Evolutionary conservation across 2,113 vertebrate species (phyloP).

Genomic region (Silurus meridionalis): DNA sequence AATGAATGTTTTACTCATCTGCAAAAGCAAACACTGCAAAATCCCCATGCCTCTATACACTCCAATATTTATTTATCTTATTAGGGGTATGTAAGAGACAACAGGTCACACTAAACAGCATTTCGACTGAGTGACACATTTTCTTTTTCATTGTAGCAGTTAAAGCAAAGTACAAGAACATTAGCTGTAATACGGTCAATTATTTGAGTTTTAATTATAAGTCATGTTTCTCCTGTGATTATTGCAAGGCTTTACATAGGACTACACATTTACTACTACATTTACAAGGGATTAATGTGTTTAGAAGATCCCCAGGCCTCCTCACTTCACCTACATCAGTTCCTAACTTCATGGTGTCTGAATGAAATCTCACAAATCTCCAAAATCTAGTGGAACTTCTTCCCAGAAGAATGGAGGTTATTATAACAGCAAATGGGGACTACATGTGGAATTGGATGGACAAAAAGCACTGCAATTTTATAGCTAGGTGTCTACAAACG

Average conservation of each 20-base stretch:
- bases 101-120: neutral
- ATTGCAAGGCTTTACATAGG: neutral
- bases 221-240: neutral
- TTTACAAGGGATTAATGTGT: no score
- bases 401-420: no score
- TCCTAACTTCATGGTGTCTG: no score
- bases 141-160: neutral
- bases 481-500: no score
- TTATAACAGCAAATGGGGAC: no score
- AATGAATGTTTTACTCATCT: neutral
- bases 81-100: neutral
- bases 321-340: no score
- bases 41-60: neutral
- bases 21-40: conserved; percentile 11
- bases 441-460: no score
- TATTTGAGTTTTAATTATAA: neutral
- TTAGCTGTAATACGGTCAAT: neutral
- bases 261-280: neutral
- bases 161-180: neutral
- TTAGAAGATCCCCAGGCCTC: no score
- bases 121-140: no score
- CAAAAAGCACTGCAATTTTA: no score
- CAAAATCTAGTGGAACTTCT: no score
- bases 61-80: neutral
- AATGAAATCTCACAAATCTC: no score